Percentiles rank a stretch among this genome's conserved stretches.
Conservation (phyloP, 2,113 vertebrate species). For the Cairina moschata region DNA sequence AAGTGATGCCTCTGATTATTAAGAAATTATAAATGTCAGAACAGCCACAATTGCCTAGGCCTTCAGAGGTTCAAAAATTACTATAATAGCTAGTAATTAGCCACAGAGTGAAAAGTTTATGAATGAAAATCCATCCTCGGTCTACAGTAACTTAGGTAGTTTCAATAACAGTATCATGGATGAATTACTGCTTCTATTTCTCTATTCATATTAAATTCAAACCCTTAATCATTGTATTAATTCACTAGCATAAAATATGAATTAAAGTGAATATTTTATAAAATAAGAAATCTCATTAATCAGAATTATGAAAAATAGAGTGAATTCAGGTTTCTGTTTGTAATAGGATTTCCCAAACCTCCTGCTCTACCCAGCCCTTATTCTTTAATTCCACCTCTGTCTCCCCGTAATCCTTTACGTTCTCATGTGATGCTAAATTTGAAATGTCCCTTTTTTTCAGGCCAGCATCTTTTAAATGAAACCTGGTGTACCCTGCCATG, state of each 20-base stretch:
- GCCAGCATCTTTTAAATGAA: not conserved
- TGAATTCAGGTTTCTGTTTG: not conserved
- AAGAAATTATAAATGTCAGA: conserved; percentile 23
- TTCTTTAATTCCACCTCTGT: not conserved
- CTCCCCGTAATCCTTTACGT: not conserved
- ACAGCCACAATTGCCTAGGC: not conserved
- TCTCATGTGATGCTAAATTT: not conserved
- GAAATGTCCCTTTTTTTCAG: not conserved
- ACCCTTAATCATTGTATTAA: not conserved
- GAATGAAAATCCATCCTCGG: conserved; percentile 20
- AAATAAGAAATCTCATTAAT: not conserved
- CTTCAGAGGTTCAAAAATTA: conserved; percentile 10
- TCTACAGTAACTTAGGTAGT: not conserved
- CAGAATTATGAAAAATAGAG: not conserved
- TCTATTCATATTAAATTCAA: conserved; percentile 7
- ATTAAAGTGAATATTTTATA: not conserved
- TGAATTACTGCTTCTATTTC: not conserved
- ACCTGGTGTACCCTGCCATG: not conserved
- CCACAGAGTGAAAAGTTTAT: conserved; percentile 13
- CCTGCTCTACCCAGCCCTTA: not conserved
- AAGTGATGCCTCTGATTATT: conserved; percentile 31
- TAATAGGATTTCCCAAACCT: not conserved
- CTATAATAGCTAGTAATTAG: conserved; percentile 33
- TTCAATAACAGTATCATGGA: not conserved
- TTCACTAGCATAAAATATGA: not conserved